Evolutionary conservation across 2,888 invertebrate genomes (phyloP).

Genomic region (Sinopyrophorus schimmeli): DNA sequence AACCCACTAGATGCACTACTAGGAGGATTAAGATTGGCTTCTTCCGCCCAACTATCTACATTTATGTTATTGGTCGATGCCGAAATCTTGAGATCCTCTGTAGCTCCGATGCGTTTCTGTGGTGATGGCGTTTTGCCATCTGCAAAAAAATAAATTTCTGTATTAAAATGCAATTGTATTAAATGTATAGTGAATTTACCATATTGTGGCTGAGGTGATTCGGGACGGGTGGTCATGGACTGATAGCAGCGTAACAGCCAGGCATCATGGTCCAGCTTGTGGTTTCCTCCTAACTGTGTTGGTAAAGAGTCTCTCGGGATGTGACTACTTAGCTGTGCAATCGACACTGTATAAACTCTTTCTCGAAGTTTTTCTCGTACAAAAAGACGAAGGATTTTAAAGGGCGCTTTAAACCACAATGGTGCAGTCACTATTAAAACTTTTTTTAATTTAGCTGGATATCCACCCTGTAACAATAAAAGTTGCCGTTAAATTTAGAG

Average conservation of each 20-base stretch:
- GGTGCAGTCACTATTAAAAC: slow-evolving; percentile 97
- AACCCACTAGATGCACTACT: slow-evolving; percentile 80
- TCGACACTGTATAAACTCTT: slow-evolving; percentile 92
- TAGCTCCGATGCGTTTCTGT: slow-evolving; percentile 49
- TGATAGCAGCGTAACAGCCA: slow-evolving; percentile 70
- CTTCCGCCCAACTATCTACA: slow-evolving; percentile 57
- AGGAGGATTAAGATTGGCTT: slow-evolving; percentile 66
- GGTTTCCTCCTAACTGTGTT: slow-evolving; percentile 83
- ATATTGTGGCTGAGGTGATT: slow-evolving; percentile 49
- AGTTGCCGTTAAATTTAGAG: too few species aligned
- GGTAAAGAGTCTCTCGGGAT: slow-evolving; percentile 90
- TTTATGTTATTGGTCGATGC: slow-evolving; percentile 51
- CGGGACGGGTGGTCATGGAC: slow-evolving; percentile 75
- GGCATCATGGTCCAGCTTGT: slow-evolving; percentile 85
- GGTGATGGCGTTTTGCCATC: slow-evolving; percentile 54
- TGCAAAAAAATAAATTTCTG: slow-evolving; percentile 29
- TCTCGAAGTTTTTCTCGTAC: slow-evolving; percentile 94
- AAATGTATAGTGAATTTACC: slow-evolving; percentile 38
- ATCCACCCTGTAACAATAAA: slow-evolving; percentile 78
- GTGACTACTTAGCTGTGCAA: slow-evolving; percentile 86
- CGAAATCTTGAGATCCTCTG: slow-evolving; percentile 57
- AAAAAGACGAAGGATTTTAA: slow-evolving; percentile 91
- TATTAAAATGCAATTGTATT: slow-evolving; percentile 4
- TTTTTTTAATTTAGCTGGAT: slow-evolving; percentile 95
- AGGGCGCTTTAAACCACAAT: slow-evolving; percentile 97